A percentile compares a stretch with the other conserved stretches of the same genome.
These are phyloP conservation scores for Delphinus delphis DNA, from an alignment of 2,113 vertebrate genomes.

Conservation along the genomic window DNA sequence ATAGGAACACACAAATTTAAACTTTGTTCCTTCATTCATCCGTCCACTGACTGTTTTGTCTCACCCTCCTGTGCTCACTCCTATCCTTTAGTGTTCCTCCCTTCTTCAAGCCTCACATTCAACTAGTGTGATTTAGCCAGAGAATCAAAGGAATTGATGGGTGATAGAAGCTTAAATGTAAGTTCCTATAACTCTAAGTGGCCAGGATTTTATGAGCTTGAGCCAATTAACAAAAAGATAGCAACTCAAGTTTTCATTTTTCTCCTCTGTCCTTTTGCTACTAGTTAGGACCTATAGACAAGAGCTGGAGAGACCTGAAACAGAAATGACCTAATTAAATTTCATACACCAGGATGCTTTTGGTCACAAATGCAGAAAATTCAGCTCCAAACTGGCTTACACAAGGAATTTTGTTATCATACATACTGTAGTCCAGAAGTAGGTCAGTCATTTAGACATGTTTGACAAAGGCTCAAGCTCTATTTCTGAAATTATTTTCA, in stretches of 20 bases:
- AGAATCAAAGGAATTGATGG: not conserved
- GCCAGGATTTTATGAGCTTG: not conserved
- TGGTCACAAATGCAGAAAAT: not conserved
- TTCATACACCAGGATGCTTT: not conserved
- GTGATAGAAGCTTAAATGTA: not conserved
- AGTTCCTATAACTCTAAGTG: not conserved
- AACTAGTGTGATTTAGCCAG: not conserved
- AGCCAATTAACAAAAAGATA: slow-evolving; percentile 27
- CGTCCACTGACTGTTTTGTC: not conserved
- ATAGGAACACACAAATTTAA: not conserved
- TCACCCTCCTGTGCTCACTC: not conserved
- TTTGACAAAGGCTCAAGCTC: not conserved
- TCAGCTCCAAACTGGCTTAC: not conserved
- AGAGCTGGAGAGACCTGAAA: not conserved
- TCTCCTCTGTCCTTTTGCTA: not conserved
- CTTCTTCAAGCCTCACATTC: not conserved
- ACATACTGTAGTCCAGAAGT: not conserved
- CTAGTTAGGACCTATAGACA: not conserved
- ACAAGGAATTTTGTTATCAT: not conserved
- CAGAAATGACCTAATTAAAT: not conserved
- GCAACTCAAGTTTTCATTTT: not conserved
- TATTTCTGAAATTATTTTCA: not conserved
- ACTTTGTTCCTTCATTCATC: not conserved
- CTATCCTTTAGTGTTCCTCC: not conserved
- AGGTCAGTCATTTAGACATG: not conserved